Conservation (phyloP, 2,888 invertebrate species). For the Sphaerolaimus hirsutus region DNA sequence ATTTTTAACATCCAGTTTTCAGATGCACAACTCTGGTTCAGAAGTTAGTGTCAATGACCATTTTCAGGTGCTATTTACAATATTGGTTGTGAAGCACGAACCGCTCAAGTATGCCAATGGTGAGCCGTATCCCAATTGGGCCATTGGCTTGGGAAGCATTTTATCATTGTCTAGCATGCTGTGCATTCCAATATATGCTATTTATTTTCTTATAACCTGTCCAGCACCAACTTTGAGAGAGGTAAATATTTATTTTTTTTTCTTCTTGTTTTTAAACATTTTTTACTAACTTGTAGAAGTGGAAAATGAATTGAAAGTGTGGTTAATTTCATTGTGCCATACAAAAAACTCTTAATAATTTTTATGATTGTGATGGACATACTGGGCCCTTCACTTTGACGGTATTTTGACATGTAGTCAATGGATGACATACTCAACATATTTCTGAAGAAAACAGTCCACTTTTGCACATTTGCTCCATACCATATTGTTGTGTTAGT, state of each 20-base stretch:
- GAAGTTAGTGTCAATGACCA: too few relatives aligned
- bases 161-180: conserved; percentile 59
- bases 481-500: too few relatives aligned
- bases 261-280: neutral
- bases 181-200: conserved; percentile 56
- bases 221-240: conserved; percentile 33
- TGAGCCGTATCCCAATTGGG: conserved; percentile 54
- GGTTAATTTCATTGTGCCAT: neutral
- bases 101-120: conserved; percentile 42
- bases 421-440: too few relatives aligned
- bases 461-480: too few relatives aligned
- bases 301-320: neutral
- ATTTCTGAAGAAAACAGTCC: too few relatives aligned
- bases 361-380: too few relatives aligned
- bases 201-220: conserved; percentile 40
- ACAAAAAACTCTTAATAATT: neutral
- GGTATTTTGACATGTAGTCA: too few relatives aligned
- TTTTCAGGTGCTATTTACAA: conserved; percentile 51
- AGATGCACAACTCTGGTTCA: too few relatives aligned
- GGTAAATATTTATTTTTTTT: conserved; percentile 25
- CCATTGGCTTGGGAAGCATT: conserved; percentile 51
- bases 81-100: conserved; percentile 52
- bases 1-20: too few relatives aligned
- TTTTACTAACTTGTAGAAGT: too few relatives aligned
- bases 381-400: too few relatives aligned